Evolutionary conservation across 2,888 invertebrate species (phyloP), one percentile per base, ranked within the genome.

Genomic region (Pseudeuparius sepicola): DNA sequence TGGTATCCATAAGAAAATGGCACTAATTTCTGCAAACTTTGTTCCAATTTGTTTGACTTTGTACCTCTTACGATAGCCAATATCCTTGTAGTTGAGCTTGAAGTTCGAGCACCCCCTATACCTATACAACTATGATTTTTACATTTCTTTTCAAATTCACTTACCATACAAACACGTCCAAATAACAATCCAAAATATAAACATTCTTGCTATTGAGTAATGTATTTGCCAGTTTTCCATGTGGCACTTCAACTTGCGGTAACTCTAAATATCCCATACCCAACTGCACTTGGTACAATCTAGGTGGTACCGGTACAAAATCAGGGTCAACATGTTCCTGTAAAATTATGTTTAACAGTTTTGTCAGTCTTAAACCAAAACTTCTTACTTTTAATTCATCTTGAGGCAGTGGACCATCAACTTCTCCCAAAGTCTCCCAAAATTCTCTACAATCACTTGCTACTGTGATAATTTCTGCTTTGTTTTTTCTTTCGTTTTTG

Each of bases 221-320:
- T 1, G 73, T 75, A 49, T 87, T 79, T 1, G 73, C 72, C 4
- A 94, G 68, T 52, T 83, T 83, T 40, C 76, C 74, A 44, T 81
- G 78, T 0, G 84, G 75, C 23, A 80, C 68, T 58, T 81, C 80
- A 3, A 81, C 87, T 68, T 98, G 98, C 3, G 97, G 97, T 50
- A 98, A 67, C 64, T 99, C 98, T 49, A 98, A 66, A 63, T 96
- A 99, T 1, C 98, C 98, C 89, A 94, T 96, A 28, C 98, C 97
- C 9, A 98, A 72, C 53, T 92, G 87, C 34, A 98, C 92, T 66
- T 90, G 85, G 66, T 96, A 97, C 34, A 97, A 64, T 4, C 87
- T 74, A 1, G 93, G 83, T 9, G 70, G 58, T 0, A 70, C 61
- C 47, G 82, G 78, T 6, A 64, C 51, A 56, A 79, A 83, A 34